A percentile compares a stretch with the other conserved stretches of the same genome.
Conservation (phyloP, 92 coral and sea anemone species). For the Phymanthus crucifer region DNA sequence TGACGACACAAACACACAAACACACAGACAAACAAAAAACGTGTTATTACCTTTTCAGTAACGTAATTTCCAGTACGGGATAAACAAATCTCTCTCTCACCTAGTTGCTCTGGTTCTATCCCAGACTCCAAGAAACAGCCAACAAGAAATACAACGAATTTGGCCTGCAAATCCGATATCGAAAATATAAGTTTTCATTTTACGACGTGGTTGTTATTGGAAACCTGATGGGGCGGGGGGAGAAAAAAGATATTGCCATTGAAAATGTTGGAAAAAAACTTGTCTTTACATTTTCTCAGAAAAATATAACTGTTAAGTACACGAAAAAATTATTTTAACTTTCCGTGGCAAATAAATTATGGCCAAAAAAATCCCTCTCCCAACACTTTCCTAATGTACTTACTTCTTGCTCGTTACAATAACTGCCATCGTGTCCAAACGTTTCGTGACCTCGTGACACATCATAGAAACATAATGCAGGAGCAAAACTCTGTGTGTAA, state of each 20-base stretch:
- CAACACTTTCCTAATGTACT: too few species aligned
- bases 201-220: too few species aligned
- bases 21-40: neutral
- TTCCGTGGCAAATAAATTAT: too few species aligned
- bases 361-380: too few species aligned
- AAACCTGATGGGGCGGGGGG: too few species aligned
- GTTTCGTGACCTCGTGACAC: constrained; percentile 82
- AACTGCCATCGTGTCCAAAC: constrained; percentile 87
- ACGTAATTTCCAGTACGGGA: neutral
- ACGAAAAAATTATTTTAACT: too few species aligned
- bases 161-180: constrained; percentile 67
- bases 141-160: constrained; percentile 87
- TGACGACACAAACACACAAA: too few species aligned
- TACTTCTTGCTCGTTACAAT: constrained; percentile 90
- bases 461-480: constrained; percentile 89
- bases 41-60: neutral
- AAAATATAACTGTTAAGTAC: too few species aligned
- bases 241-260: too few species aligned
- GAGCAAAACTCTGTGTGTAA: constrained; percentile 64
- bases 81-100: constrained; percentile 37
- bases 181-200: too few species aligned
- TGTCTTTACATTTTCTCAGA: too few species aligned
- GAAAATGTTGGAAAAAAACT: too few species aligned
- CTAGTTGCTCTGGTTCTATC: constrained; percentile 80
- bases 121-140: constrained; percentile 80